A percentile compares a stretch with the other conserved stretches of the same genome.
These are phyloP conservation scores for Drosophila teissieri DNA, from an alignment of 1,140 invertebrate species.

Conservation along the genomic window DNA sequence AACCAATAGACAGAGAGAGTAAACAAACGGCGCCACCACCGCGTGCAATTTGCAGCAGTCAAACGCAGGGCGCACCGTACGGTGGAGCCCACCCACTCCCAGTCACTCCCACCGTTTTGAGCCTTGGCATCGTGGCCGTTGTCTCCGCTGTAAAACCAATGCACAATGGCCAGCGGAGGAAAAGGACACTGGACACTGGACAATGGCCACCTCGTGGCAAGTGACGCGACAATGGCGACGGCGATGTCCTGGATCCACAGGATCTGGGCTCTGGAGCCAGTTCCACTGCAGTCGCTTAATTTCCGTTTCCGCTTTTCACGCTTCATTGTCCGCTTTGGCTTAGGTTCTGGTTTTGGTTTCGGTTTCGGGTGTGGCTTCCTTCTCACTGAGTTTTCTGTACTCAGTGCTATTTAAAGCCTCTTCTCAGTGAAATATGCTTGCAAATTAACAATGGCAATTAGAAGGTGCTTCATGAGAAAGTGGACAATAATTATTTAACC, in stretches of 20 bases:
- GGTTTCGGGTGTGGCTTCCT: slow-evolving; percentile 8
- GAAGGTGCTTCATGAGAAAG: slow-evolving; percentile 56
- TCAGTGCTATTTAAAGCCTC: slow-evolving; percentile 39
- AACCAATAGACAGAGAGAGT: slow-evolving; percentile 9
- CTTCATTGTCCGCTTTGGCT: slow-evolving; percentile 67
- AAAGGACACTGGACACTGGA: slow-evolving; percentile 21
- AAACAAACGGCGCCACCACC: slow-evolving; percentile 18
- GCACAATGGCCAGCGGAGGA: slow-evolving; percentile 51
- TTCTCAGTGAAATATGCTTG: slow-evolving; percentile 51
- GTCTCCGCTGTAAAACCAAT: slow-evolving; percentile 58
- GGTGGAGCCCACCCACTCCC: slow-evolving; percentile 12
- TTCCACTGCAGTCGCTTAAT: slow-evolving; percentile 67
- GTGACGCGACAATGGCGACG: slow-evolving; percentile 65
- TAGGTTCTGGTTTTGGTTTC: slow-evolving; percentile 37
- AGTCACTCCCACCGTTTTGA: slow-evolving; percentile 21
- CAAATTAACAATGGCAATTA: slow-evolving; percentile 77
- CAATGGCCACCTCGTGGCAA: slow-evolving; percentile 51
- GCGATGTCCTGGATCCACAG: slow-evolving; percentile 34
- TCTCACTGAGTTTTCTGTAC: not conserved
- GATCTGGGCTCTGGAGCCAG: slow-evolving; percentile 29
- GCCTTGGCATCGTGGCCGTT: slow-evolving; percentile 26
- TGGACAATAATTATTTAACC: slow-evolving; percentile 48
- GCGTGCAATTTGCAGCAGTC: slow-evolving; percentile 47
- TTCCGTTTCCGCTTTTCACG: slow-evolving; percentile 73
- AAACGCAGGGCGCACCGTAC: slow-evolving; percentile 21